Evolutionary conservation across 2,888 invertebrate species (phyloP).

Genomic region (Drosophila nr. perissopoda): DNA sequence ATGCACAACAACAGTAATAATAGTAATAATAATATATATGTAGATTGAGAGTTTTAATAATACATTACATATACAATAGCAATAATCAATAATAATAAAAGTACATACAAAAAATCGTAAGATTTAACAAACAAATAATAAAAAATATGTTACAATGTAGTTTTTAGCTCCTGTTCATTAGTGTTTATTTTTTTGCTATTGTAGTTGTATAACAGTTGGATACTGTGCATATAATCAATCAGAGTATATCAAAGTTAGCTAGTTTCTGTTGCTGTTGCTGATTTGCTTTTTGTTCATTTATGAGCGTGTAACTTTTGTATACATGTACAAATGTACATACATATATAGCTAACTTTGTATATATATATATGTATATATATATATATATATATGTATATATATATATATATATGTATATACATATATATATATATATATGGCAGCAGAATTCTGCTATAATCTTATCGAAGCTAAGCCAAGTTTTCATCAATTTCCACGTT

Average conservation of each 20-base stretch:
- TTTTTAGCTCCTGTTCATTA: slow-evolving; percentile 9
- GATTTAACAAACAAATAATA: slow-evolving; percentile 74
- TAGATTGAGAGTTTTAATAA: slow-evolving; percentile 45
- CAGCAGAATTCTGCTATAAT: slow-evolving; percentile 57
- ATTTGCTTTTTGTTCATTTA: slow-evolving; percentile 21
- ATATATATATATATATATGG: slow-evolving; percentile 37
- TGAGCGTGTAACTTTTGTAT: slow-evolving; percentile 36
- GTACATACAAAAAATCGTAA: slow-evolving; percentile 49
- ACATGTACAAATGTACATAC: slow-evolving; percentile 24
- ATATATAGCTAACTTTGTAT: slow-evolving; percentile 37
- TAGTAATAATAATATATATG: slow-evolving; percentile 43
- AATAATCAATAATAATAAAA: slow-evolving; percentile 43
- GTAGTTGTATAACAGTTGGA: slow-evolving; percentile 62
- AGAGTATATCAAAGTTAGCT: slow-evolving; percentile 45
- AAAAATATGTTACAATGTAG: slow-evolving; percentile 47
- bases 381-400: slow-evolving; percentile 40
- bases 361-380: slow-evolving; percentile 38
- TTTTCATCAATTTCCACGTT: slow-evolving; percentile 34
- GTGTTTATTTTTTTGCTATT: slow-evolving; percentile 21
- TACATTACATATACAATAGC: slow-evolving; percentile 54
- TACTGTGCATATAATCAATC: slow-evolving; percentile 55
- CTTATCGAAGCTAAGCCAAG: slow-evolving; percentile 75
- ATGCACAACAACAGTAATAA: slow-evolving; percentile 66
- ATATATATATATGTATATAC: slow-evolving; percentile 40
- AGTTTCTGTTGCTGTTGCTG: slow-evolving; percentile 14